Conservation (phyloP, 2,888 invertebrate species). For the Sesia apiformis region DNA sequence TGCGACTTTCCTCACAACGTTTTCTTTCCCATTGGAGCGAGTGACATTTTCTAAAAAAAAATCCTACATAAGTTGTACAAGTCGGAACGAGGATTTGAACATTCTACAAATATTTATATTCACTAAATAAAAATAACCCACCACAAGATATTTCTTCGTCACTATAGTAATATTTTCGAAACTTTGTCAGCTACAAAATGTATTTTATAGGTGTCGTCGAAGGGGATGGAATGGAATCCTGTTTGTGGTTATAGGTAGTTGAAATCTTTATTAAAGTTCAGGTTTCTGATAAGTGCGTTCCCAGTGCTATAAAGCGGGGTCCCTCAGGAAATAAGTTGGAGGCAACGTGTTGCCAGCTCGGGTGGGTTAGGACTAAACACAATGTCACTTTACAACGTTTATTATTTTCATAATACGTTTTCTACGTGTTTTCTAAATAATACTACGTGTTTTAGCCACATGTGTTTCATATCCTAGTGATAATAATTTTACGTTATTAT, state of each 20-base stretch:
- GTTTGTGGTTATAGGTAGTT: conserved; percentile 11
- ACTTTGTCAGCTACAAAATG: too few relatives aligned
- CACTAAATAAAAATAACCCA: too few relatives aligned
- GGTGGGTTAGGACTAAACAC: conserved; percentile 5
- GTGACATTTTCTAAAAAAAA: too few relatives aligned
- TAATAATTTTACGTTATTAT: too few relatives aligned
- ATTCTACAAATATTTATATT: too few relatives aligned
- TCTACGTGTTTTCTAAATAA: conserved; percentile 5
- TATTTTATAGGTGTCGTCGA: conserved; percentile 45
- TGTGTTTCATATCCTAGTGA: neutral
- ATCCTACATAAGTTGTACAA: too few relatives aligned
- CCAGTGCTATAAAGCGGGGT: conserved; percentile 36
- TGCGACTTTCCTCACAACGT: too few relatives aligned
- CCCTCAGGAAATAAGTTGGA: conserved; percentile 55
- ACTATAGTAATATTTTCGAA: too few relatives aligned
- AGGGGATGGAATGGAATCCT: conserved; percentile 35
- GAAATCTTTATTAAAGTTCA: conserved; percentile 37
- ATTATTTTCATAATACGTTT: conserved; percentile 30
- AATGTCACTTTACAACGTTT: conserved; percentile 27
- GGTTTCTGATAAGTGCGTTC: conserved; percentile 46
- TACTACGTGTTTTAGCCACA: conserved; percentile 27
- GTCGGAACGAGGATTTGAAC: too few relatives aligned
- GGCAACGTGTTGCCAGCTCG: conserved; percentile 24
- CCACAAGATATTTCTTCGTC: too few relatives aligned
- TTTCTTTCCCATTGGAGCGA: too few relatives aligned